phyloP scores from a whole-genome alignment of 2,888 invertebrate genomes.

The Nemotelus nigrinus region DNA sequence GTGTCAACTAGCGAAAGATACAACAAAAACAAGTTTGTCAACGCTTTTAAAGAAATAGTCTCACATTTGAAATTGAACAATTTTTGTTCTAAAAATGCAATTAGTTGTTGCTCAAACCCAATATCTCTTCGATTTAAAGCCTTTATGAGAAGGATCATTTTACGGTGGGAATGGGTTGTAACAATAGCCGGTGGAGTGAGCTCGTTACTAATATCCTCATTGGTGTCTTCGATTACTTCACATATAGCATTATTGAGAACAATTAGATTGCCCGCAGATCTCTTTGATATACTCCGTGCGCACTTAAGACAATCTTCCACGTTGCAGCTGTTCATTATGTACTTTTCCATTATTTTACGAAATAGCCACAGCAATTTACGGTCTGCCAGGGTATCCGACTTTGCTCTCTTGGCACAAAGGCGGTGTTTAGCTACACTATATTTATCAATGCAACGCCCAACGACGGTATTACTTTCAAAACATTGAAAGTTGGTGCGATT shows the following conservation, averaged over 20 bases:
- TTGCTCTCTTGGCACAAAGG: constrained; percentile 1
- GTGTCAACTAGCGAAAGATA: constrained; percentile 42
- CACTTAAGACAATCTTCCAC: constrained; percentile 14
- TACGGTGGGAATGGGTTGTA: constrained; percentile 35
- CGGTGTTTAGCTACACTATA: constrained; percentile 19
- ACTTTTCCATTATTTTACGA: constrained; percentile 42
- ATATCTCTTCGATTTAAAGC: not conserved
- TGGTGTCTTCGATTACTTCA: constrained; percentile 43
- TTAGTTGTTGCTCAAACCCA: constrained; percentile 17
- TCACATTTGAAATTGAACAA: constrained; percentile 37
- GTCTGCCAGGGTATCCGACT: constrained; percentile 9
- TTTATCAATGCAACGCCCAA: constrained; percentile 19
- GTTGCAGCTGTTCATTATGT: constrained; percentile 9
- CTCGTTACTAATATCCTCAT: constrained; percentile 16
- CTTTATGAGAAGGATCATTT: constrained; percentile 28
- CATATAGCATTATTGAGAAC: constrained; percentile 19
- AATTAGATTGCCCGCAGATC: not conserved
- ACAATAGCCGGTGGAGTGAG: constrained; percentile 21
- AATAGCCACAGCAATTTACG: constrained; percentile 27
- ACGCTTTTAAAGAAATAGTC: constrained; percentile 42
- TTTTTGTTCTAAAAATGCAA: constrained; percentile 25
- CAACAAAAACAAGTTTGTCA: constrained; percentile 46
- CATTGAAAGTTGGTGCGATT: constrained; percentile 3
- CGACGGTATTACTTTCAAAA: not conserved
- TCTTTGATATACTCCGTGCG: constrained; percentile 1